Percentiles rank a stretch among this genome's conserved stretches.
These are phyloP conservation scores for Pocillopora grandis DNA, from an alignment of 92 coral and sea anemone species.

Conservation along the genomic window DNA sequence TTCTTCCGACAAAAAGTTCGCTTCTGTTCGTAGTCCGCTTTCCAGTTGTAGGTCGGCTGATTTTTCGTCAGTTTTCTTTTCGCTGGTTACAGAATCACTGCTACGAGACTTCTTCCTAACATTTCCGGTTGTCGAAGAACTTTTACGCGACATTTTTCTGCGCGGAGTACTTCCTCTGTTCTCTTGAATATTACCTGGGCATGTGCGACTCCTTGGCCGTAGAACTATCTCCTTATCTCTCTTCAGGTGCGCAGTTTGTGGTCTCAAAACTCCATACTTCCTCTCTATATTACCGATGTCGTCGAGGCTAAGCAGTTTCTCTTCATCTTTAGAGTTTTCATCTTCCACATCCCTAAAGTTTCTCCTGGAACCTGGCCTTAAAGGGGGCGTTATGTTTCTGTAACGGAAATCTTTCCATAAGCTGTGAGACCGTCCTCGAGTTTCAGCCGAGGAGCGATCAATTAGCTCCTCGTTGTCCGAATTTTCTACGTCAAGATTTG, in stretches of 20 bases:
- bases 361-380: slow-evolving; percentile 71
- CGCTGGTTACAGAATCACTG: not conserved
- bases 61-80: not conserved
- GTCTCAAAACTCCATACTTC: slow-evolving; percentile 37
- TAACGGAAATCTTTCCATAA: slow-evolving; percentile 39
- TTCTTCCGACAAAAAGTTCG: too few relatives aligned
- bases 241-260: slow-evolving; percentile 11
- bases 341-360: slow-evolving; percentile 69
- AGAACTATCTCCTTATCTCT: not conserved
- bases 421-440: slow-evolving; percentile 9
- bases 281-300: not conserved
- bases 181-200: not conserved
- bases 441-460: not conserved
- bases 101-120: slow-evolving; percentile 16
- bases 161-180: not conserved
- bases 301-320: slow-evolving; percentile 5
- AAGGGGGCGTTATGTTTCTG: slow-evolving; percentile 72
- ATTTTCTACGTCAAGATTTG: slow-evolving; percentile 1
- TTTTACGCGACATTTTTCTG: slow-evolving; percentile 23
- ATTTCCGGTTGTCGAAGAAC: not conserved
- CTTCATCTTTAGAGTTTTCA: slow-evolving; percentile 48
- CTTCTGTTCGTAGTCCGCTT: too few relatives aligned
- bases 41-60: not conserved
- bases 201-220: slow-evolving; percentile 28
- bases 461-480: slow-evolving; percentile 28